Evolutionary conservation across 2,888 invertebrate species (phyloP).

Genomic region (Pocota personata): DNA sequence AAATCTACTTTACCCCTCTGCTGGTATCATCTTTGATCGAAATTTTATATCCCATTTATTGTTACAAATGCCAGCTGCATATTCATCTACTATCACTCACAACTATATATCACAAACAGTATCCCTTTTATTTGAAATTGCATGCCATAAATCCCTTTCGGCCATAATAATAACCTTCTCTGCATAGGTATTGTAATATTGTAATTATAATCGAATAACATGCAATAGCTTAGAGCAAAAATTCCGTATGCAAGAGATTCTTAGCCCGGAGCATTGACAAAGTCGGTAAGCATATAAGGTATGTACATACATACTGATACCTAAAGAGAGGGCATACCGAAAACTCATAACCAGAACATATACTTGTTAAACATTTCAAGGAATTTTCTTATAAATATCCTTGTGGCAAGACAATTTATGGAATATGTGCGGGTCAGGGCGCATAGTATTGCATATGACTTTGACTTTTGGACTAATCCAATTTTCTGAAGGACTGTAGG

Average conservation of each 20-base stretch:
- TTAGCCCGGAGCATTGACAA: not conserved
- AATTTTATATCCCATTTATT: not conserved
- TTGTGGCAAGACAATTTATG: not conserved
- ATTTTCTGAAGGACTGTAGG: not conserved
- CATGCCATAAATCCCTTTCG: constrained; percentile 10
- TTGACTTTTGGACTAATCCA: constrained; percentile 1
- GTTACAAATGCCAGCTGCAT: constrained; percentile 5
- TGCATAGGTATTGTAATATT: constrained; percentile 7
- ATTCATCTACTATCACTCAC: not conserved
- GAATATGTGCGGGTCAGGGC: not conserved
- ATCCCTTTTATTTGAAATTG: constrained; percentile 12
- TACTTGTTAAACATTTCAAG: constrained; percentile 1
- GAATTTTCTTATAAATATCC: not conserved
- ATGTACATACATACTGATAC: not conserved
- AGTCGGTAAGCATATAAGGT: not conserved
- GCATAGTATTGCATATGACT: not conserved
- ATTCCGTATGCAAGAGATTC: constrained; percentile 16
- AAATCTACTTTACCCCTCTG: not conserved
- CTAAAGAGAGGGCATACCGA: not conserved
- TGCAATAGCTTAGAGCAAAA: constrained; percentile 6
- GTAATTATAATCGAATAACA: constrained; percentile 37
- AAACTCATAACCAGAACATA: not conserved
- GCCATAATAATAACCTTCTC: not conserved
- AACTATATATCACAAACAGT: not conserved
- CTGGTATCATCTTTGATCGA: not conserved